Evolutionary conservation across 2,113 vertebrate genomes (phyloP).

Genomic region (Poecile atricapillus): DNA sequence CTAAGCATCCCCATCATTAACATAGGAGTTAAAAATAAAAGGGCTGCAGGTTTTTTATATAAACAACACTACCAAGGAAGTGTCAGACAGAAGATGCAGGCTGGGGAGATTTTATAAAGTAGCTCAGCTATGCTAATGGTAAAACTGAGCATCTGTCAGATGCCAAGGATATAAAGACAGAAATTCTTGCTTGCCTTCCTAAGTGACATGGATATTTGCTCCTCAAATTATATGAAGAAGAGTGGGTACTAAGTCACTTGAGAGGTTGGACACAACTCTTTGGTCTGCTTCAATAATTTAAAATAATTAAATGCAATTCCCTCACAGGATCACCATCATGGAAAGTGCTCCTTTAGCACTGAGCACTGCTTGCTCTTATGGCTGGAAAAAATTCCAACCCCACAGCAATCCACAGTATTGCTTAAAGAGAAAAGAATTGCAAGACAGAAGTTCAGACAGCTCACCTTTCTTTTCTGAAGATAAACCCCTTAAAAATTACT

Average conservation of each 20-base stretch:
- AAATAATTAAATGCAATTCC: neutral
- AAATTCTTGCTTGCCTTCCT: neutral
- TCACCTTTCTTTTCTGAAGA: neutral
- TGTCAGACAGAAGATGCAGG: neutral
- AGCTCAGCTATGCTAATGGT: neutral
- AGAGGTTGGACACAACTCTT: neutral
- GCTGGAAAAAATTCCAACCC: neutral
- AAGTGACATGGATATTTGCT: neutral
- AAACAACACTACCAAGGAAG: neutral
- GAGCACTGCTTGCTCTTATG: neutral
- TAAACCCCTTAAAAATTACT: neutral
- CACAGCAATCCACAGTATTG: neutral
- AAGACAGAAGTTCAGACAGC: neutral
- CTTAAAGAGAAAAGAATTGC: neutral
- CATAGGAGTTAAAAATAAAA: constrained; percentile 1
- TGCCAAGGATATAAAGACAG: neutral
- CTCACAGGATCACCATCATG: neutral
- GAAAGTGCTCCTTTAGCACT: neutral
- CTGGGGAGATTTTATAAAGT: neutral
- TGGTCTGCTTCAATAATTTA: neutral
- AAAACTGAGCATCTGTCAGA: neutral
- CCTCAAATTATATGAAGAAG: neutral
- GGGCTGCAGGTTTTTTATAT: neutral
- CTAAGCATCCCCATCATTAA: neutral
- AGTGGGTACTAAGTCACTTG: neutral